These are phyloP conservation scores for Clusia tigrina DNA, from an alignment of 2,888 invertebrate genomes.

Conservation along the genomic window DNA sequence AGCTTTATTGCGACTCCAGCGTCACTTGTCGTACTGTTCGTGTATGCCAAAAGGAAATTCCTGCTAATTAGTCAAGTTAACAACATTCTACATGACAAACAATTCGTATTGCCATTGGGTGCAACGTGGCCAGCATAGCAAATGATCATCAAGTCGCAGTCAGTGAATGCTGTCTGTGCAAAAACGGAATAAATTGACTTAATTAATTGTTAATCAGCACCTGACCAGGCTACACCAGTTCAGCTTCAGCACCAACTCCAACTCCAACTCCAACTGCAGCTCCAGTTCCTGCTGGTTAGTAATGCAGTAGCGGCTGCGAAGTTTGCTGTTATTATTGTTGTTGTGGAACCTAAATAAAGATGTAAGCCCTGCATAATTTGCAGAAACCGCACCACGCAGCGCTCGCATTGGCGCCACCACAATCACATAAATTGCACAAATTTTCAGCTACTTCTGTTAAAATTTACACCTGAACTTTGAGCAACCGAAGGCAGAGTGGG, in stretches of 20 bases:
- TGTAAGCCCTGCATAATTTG: conserved; percentile 37
- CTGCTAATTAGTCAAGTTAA: conserved; percentile 18
- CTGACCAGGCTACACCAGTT: too few species aligned
- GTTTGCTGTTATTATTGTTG: not conserved
- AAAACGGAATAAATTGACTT: conserved; percentile 9
- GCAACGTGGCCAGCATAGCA: not conserved
- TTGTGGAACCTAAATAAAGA: conserved; percentile 30
- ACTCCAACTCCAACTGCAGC: too few species aligned
- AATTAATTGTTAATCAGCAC: conserved; percentile 28
- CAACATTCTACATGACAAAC: conserved; percentile 11
- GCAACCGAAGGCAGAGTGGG: too few species aligned
- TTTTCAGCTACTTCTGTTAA: not conserved
- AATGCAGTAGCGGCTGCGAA: not conserved
- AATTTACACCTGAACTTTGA: conserved; percentile 1
- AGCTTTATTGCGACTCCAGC: too few species aligned
- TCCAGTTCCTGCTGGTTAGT: too few species aligned
- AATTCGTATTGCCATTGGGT: not conserved
- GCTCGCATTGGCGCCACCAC: conserved; percentile 16
- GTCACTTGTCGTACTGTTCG: not conserved
- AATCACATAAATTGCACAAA: conserved; percentile 25
- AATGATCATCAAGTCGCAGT: not conserved
- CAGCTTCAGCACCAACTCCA: too few species aligned
- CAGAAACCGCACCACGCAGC: conserved; percentile 28
- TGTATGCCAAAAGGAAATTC: conserved; percentile 11
- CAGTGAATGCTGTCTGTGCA: not conserved